A percentile compares a stretch with the other conserved stretches of the same genome.
These are phyloP conservation scores for Zeugodacus cucurbitae DNA, from an alignment of 1,140 invertebrate genomes.

Conservation along the genomic window DNA sequence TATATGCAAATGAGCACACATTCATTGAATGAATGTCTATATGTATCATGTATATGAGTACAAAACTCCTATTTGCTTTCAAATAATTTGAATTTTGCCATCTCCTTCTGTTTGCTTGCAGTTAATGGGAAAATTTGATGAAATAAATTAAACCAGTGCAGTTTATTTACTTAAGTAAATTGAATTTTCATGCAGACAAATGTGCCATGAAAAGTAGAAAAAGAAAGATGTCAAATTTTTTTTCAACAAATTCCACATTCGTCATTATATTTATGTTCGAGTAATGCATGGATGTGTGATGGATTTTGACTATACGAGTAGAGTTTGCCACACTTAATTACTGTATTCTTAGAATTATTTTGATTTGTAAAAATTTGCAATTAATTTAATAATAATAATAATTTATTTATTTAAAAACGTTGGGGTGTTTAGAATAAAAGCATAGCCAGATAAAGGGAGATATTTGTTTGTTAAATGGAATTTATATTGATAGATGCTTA, in stretches of 20 bases:
- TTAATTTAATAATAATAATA: too few species aligned
- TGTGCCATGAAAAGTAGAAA: neutral
- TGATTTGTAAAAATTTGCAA: too few species aligned
- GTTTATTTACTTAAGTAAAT: constrained; percentile 31
- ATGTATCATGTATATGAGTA: neutral
- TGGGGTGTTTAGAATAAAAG: too few species aligned
- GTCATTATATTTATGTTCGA: neutral
- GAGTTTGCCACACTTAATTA: too few species aligned
- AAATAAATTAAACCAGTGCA: constrained; percentile 21
- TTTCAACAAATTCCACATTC: neutral
- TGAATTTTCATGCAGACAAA: neutral
- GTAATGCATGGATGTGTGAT: neutral
- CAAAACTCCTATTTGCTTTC: neutral
- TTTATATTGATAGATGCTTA: too few species aligned
- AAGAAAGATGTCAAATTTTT: neutral
- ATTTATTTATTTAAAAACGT: too few species aligned
- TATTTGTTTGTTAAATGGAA: too few species aligned
- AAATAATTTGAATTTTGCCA: constrained; percentile 5
- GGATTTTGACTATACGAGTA: too few species aligned
- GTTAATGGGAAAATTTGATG: neutral
- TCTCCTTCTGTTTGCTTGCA: neutral
- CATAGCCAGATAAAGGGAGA: too few species aligned
- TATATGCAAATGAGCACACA: too few species aligned
- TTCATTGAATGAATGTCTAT: neutral
- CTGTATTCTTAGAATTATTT: too few species aligned